Percentiles rank a stretch among this genome's conserved stretches.
Conservation (phyloP, 2,797 vertebrate genomes). For the Cetoscarus ocellatus region DNA sequence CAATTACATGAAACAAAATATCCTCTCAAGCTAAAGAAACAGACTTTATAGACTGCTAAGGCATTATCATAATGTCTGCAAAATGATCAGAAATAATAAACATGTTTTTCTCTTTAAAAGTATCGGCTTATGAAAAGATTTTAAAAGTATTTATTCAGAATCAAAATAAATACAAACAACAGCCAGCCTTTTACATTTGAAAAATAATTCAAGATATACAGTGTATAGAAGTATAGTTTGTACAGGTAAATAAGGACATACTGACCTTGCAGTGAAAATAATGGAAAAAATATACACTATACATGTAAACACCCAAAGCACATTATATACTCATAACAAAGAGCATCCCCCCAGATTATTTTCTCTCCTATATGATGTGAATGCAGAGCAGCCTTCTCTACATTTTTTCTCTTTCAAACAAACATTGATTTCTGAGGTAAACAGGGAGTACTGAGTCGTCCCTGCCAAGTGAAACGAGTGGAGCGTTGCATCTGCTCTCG, state of each 20-base stretch:
- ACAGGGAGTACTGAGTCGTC: constrained; percentile 59
- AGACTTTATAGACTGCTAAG: too few relatives aligned
- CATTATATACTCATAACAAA: background rate
- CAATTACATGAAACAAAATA: too few relatives aligned
- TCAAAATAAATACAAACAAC: too few relatives aligned
- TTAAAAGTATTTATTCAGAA: too few relatives aligned
- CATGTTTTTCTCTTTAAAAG: too few relatives aligned
- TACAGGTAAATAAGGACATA: background rate
- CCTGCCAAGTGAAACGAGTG: constrained; percentile 59
- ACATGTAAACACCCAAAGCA: background rate
- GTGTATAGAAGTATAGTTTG: too few relatives aligned
- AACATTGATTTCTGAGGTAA: constrained; percentile 66
- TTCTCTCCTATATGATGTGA: constrained; percentile 2
- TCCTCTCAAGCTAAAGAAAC: too few relatives aligned
- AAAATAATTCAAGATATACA: too few relatives aligned
- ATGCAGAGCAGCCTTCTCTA: constrained; percentile 17
- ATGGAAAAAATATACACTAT: background rate
- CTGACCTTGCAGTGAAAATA: background rate
- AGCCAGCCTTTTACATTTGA: too few relatives aligned
- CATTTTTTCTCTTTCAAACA: constrained; percentile 26
- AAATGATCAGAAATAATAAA: too few relatives aligned
- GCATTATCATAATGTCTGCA: too few relatives aligned
- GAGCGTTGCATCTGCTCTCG: constrained; percentile 63
- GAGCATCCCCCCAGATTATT: background rate
- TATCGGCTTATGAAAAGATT: too few relatives aligned